Percentiles rank a stretch among this genome's conserved stretches.
Evolutionary conservation across 2,797 vertebrate genomes (phyloP).

Genomic region (Chiropotes sagulatus): DNA sequence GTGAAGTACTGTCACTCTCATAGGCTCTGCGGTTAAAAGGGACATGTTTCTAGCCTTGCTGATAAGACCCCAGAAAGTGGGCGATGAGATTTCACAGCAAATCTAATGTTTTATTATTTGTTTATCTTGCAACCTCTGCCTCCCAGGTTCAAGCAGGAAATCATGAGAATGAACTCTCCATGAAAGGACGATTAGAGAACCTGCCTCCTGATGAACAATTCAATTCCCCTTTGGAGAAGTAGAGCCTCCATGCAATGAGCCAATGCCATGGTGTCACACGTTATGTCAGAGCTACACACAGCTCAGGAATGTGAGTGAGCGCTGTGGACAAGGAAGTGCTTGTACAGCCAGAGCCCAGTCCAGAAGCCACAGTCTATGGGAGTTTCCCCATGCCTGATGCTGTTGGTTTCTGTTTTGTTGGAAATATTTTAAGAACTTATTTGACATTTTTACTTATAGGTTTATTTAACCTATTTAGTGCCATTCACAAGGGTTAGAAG

Average conservation of each 20-base stretch:
- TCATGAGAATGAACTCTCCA: background rate
- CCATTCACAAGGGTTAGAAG: background rate
- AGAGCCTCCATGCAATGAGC: background rate
- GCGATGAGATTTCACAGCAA: background rate
- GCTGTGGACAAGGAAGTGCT: background rate
- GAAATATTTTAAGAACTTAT: constrained; percentile 46
- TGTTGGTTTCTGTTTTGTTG: constrained; percentile 25
- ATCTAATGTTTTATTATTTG: background rate
- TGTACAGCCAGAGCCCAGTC: background rate
- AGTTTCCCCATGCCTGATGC: background rate
- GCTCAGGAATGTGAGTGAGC: background rate
- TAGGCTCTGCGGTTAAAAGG: background rate
- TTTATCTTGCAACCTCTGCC: background rate
- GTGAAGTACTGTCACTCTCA: background rate
- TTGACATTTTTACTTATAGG: background rate
- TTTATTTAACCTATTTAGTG: background rate
- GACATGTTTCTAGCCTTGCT: background rate
- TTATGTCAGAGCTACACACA: background rate
- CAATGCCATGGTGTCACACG: background rate
- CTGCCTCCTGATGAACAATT: background rate
- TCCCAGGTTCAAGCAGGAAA: background rate
- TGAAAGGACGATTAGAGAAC: background rate
- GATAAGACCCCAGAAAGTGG: background rate
- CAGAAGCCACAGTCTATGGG: background rate
- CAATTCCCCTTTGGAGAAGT: background rate